Conservation (phyloP, 1,140 invertebrate species). For the Listronotus bonariensis region DNA sequence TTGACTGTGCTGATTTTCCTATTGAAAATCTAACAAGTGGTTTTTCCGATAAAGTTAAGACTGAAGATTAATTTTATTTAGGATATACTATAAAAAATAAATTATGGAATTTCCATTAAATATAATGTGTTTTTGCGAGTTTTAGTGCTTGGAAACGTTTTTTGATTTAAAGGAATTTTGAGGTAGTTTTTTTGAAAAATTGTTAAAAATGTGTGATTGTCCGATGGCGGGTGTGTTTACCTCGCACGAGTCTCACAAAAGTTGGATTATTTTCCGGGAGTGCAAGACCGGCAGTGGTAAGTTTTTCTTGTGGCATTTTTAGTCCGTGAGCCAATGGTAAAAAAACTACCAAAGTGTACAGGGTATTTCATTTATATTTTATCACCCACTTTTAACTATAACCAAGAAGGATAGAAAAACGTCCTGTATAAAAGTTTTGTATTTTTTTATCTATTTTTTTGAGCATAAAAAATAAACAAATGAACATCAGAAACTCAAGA, state of each 20-base stretch:
- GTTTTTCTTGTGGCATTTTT: too few species aligned
- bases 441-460: too few species aligned
- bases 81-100: neutral
- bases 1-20: constrained; percentile 19
- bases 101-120: neutral
- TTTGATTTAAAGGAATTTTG: neutral
- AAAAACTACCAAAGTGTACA: too few species aligned
- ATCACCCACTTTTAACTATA: too few species aligned
- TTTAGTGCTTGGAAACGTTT: neutral
- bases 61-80: neutral
- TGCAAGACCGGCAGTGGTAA: constrained; percentile 54
- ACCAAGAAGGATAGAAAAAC: too few species aligned
- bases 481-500: too few species aligned
- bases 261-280: constrained; percentile 68
- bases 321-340: too few species aligned
- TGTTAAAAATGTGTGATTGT: constrained; percentile 60
- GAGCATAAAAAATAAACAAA: too few species aligned
- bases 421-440: too few species aligned
- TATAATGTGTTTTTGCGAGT: neutral
- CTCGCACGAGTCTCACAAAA: constrained; percentile 64
- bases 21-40: constrained; percentile 25
- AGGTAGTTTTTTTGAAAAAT: neutral
- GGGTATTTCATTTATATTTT: too few species aligned
- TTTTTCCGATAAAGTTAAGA: neutral
- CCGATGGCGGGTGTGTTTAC: constrained; percentile 59